phyloP scores from a whole-genome alignment of 2,797 vertebrate species.

The Myotis daubentonii region DNA sequence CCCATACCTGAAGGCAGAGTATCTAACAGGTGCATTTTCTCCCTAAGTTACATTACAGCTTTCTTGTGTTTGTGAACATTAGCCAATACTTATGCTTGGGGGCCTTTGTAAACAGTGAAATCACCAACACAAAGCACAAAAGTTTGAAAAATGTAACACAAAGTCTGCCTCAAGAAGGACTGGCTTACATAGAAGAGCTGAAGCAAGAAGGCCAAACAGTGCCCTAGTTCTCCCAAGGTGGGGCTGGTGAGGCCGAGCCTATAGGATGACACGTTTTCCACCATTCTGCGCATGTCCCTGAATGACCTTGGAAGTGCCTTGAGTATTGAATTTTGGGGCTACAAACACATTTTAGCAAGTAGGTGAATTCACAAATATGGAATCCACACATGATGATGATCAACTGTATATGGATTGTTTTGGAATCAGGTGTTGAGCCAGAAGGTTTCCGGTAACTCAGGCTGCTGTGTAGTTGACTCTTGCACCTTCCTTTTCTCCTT shows the following conservation, averaged over 20 bases:
- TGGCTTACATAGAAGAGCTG: neutral
- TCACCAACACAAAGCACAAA: neutral
- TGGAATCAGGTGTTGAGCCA: neutral
- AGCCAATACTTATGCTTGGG: neutral
- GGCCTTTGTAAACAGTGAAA: neutral
- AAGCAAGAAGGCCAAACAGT: neutral
- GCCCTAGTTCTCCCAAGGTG: neutral
- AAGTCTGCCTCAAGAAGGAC: neutral
- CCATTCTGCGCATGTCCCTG: neutral
- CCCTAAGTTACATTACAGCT: neutral
- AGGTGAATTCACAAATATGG: neutral
- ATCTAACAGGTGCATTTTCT: neutral
- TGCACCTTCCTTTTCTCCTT: neutral
- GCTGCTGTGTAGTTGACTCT: neutral
- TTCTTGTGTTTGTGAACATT: neutral
- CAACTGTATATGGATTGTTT: neutral
- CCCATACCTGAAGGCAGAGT: neutral
- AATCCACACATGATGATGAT: neutral
- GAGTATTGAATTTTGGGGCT: neutral
- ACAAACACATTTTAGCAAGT: neutral
- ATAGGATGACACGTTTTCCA: neutral
- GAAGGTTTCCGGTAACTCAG: neutral
- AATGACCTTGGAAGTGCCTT: neutral
- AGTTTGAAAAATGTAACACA: neutral
- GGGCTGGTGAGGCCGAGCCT: neutral